Evolutionary conservation across 2,113 vertebrate genomes (phyloP).

Genomic region (Ailurus styani): DNA sequence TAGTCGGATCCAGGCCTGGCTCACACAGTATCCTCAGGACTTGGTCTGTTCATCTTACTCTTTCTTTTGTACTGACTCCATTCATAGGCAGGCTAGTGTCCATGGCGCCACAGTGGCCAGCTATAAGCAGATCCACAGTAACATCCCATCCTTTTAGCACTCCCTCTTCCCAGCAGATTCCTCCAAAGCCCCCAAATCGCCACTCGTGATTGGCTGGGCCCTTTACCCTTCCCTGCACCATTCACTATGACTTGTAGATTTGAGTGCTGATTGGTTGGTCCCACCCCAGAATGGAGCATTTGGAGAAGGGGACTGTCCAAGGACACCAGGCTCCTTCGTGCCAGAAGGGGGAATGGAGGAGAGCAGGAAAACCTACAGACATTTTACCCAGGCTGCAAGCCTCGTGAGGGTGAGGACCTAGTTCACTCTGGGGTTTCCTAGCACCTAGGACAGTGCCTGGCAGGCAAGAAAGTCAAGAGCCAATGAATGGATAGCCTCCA

Average conservation of each 20-base stretch:
- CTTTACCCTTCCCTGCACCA: neutral
- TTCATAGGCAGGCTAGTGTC: neutral
- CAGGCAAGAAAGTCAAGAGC: accelerated
- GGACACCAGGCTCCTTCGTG: neutral
- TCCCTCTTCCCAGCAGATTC: neutral
- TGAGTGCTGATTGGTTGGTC: neutral
- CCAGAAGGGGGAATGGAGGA: neutral
- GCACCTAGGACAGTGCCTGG: neutral
- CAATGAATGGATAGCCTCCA: neutral
- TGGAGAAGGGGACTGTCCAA: neutral
- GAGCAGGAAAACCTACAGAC: neutral
- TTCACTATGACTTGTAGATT: neutral
- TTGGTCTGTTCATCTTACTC: neutral
- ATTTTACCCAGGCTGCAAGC: neutral
- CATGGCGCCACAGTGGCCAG: neutral
- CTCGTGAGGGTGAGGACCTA: neutral
- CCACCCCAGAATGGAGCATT: neutral
- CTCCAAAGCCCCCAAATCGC: neutral
- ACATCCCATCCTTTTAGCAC: neutral
- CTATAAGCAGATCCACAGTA: too few species aligned
- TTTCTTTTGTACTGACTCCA: neutral
- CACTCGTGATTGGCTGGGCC: neutral
- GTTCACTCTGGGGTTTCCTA: neutral
- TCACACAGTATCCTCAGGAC: neutral
- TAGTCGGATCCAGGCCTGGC: neutral